A percentile compares a stretch with the other conserved stretches of the same genome.
These are phyloP conservation scores for Habrosyne pyritoides DNA, from an alignment of 2,888 invertebrate species.

Conservation along the genomic window DNA sequence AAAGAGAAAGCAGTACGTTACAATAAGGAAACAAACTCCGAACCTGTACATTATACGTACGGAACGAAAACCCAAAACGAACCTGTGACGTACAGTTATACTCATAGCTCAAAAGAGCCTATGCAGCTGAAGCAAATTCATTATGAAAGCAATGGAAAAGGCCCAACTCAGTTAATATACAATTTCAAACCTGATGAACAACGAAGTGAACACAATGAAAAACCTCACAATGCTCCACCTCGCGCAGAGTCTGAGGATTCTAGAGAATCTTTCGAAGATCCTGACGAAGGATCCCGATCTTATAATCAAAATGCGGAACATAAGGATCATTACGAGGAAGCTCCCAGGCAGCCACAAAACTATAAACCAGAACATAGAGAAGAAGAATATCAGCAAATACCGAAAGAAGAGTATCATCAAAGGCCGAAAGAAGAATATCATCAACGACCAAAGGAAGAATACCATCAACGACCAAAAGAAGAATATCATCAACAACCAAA, in stretches of 20 bases:
- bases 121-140: constrained; percentile 49
- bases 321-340: constrained; percentile 5
- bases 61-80: constrained; percentile 55
- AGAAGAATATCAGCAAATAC: constrained; percentile 13
- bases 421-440: constrained; percentile 8
- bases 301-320: constrained; percentile 20
- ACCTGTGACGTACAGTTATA: constrained; percentile 64
- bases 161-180: constrained; percentile 59
- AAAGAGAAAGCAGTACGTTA: constrained; percentile 69
- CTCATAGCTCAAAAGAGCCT: constrained; percentile 54
- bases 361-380: constrained; percentile 30
- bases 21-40: constrained; percentile 64
- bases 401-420: constrained; percentile 4
- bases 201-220: constrained; percentile 26
- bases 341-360: constrained; percentile 21
- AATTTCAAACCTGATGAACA: constrained; percentile 51
- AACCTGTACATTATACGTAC: constrained; percentile 62
- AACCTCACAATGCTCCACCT: constrained; percentile 14
- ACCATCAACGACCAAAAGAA: constrained; percentile 27
- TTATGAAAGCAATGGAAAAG: constrained; percentile 49
- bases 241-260: constrained; percentile 27
- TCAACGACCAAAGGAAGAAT: constrained; percentile 13
- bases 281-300: constrained; percentile 30
- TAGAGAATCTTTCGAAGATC: constrained; percentile 31
- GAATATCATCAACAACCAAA: constrained; percentile 18